These are phyloP conservation scores for Polypedilum vanderplanki DNA, from an alignment of 1,140 invertebrate species.

Conservation along the genomic window DNA sequence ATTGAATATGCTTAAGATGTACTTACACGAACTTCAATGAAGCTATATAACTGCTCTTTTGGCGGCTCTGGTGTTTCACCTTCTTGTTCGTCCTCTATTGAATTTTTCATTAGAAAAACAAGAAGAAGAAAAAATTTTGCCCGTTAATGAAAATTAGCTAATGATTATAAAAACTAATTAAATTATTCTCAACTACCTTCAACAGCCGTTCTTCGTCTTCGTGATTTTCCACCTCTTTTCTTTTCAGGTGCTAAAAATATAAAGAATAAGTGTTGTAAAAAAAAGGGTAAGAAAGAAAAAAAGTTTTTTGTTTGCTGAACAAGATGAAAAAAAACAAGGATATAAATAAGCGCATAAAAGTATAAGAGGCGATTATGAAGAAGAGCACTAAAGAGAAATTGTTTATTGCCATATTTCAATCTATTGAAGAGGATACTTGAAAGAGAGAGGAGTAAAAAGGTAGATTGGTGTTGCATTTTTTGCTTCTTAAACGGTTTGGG, in stretches of 20 bases:
- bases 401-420: neutral
- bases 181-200: constrained; percentile 12
- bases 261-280: neutral
- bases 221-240: constrained; percentile 30
- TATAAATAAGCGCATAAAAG: neutral
- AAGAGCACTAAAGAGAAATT: neutral
- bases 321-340: neutral
- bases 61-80: constrained; percentile 9
- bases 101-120: neutral
- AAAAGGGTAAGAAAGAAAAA: neutral
- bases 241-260: constrained; percentile 28
- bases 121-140: neutral
- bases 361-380: neutral
- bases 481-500: too few species aligned
- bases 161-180: constrained; percentile 28
- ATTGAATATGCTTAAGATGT: neutral
- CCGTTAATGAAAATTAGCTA: neutral
- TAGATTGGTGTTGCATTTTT: too few species aligned
- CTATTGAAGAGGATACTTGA: too few species aligned
- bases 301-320: neutral
- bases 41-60: neutral
- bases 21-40: constrained; percentile 21
- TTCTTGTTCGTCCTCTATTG: constrained; percentile 8
- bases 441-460: too few species aligned
- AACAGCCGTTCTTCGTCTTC: neutral